These are phyloP conservation scores for Philotrypesis tridentata DNA, from an alignment of 1,140 invertebrate species.

Conservation along the genomic window DNA sequence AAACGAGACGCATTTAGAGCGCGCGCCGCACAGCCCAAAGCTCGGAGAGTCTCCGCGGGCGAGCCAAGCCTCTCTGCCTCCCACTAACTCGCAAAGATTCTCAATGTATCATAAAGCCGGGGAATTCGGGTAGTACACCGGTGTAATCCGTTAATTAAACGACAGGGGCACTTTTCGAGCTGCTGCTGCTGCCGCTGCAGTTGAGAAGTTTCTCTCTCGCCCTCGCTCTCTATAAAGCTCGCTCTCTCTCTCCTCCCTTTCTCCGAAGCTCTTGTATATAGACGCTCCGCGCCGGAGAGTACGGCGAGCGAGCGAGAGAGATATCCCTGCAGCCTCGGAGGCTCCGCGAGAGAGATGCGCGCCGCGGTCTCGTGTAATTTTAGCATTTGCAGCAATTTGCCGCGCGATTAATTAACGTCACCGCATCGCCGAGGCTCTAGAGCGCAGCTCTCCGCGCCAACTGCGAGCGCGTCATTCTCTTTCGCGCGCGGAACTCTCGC, in stretches of 20 bases:
- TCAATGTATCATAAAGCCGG: constrained; percentile 29
- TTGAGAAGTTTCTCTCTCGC: constrained; percentile 3
- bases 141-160: constrained; percentile 44
- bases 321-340: background rate
- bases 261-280: background rate
- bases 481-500: constrained; percentile 37
- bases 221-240: background rate
- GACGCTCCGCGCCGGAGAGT: too few species aligned
- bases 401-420: constrained; percentile 46
- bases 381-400: constrained; percentile 48
- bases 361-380: constrained; percentile 34
- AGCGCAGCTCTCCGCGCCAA: constrained; percentile 9
- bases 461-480: constrained; percentile 9
- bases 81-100: constrained; percentile 2
- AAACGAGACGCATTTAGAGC: too few species aligned
- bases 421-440: too few species aligned
- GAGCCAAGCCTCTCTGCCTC: too few species aligned
- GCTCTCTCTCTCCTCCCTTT: background rate
- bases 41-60: too few species aligned
- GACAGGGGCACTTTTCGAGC: constrained; percentile 10
- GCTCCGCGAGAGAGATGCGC: background rate
- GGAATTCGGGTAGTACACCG: constrained; percentile 23
- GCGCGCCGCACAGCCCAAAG: too few species aligned
- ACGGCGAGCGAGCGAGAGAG: background rate
- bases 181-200: background rate